Conservation (phyloP, 37 sponge, comb jelly and placozoan genomes). For the Crambe crambe region DNA sequence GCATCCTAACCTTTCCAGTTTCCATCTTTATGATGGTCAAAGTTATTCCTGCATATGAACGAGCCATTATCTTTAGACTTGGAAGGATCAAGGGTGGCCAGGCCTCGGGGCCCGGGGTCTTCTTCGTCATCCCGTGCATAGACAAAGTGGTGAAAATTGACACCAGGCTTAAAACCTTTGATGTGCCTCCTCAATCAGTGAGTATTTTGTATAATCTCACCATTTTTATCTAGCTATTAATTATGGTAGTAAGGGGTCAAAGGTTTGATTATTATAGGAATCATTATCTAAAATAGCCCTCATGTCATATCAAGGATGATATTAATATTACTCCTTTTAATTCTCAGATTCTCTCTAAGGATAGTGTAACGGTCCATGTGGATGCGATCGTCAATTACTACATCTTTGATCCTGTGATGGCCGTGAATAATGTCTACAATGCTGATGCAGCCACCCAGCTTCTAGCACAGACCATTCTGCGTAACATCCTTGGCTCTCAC, state of each 20-base stretch:
- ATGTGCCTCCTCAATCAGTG: slow-evolving; percentile 94
- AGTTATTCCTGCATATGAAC: slow-evolving; percentile 88
- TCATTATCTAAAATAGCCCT: not conserved
- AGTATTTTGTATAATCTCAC: not conserved
- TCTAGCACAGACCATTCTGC: slow-evolving; percentile 93
- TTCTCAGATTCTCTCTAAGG: slow-evolving; percentile 89
- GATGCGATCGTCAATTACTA: slow-evolving; percentile 94
- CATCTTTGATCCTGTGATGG: slow-evolving; percentile 73
- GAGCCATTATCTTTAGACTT: slow-evolving; percentile 92
- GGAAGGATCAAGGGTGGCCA: slow-evolving; percentile 84
- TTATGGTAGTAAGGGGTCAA: not conserved
- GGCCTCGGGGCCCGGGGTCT: slow-evolving; percentile 85
- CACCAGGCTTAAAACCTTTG: slow-evolving; percentile 83
- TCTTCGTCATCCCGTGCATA: slow-evolving; percentile 87
- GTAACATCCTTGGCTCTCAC: slow-evolving; percentile 92
- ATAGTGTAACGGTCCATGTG: slow-evolving; percentile 92
- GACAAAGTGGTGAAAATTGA: slow-evolving; percentile 78
- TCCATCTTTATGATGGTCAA: slow-evolving; percentile 77
- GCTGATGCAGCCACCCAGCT: slow-evolving; percentile 78
- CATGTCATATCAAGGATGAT: not conserved
- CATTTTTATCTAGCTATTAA: not conserved
- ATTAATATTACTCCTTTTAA: not conserved
- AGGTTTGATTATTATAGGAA: not conserved
- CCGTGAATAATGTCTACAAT: slow-evolving; percentile 78
- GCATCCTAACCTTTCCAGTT: slow-evolving; percentile 72